These are phyloP conservation scores for Xylophagus ater DNA, from an alignment of 2,888 invertebrate genomes.

Conservation along the genomic window DNA sequence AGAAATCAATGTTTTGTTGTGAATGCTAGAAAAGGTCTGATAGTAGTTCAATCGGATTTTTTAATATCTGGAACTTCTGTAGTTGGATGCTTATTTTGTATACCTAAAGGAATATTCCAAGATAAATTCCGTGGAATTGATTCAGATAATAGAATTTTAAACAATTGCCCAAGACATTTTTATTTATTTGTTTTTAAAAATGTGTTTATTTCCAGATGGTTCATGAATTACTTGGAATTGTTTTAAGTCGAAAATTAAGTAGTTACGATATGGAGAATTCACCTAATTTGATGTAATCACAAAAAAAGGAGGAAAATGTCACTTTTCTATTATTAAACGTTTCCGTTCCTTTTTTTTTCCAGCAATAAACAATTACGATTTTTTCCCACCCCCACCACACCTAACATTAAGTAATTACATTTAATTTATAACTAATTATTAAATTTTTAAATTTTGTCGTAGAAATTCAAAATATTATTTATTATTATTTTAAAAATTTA, in stretches of 20 bases:
- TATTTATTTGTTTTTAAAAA: conserved; percentile 17
- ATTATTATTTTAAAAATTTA: no score
- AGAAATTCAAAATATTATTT: no score
- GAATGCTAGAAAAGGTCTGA: conserved; percentile 45
- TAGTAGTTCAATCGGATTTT: conserved; percentile 72
- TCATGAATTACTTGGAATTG: conserved; percentile 73
- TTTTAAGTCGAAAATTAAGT: conserved; percentile 45
- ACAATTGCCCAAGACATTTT: conserved; percentile 16
- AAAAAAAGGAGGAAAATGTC: no score
- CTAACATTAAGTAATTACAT: no score
- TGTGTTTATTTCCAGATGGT: conserved; percentile 50
- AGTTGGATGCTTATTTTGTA: conserved; percentile 73
- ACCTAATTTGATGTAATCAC: no score
- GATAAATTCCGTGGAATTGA: conserved; percentile 66
- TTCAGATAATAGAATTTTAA: conserved; percentile 49
- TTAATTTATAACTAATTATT: no score
- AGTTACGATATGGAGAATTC: conserved; percentile 30
- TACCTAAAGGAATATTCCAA: conserved; percentile 63
- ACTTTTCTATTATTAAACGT: no score
- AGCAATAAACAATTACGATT: no score
- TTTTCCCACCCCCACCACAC: no score
- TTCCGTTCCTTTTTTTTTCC: no score
- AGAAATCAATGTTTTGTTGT: conserved; percentile 24
- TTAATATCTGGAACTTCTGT: conserved; percentile 79
- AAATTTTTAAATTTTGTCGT: no score